Conservation (phyloP, 2,797 vertebrate species). For the Hippopotamyrus pictus region DNA sequence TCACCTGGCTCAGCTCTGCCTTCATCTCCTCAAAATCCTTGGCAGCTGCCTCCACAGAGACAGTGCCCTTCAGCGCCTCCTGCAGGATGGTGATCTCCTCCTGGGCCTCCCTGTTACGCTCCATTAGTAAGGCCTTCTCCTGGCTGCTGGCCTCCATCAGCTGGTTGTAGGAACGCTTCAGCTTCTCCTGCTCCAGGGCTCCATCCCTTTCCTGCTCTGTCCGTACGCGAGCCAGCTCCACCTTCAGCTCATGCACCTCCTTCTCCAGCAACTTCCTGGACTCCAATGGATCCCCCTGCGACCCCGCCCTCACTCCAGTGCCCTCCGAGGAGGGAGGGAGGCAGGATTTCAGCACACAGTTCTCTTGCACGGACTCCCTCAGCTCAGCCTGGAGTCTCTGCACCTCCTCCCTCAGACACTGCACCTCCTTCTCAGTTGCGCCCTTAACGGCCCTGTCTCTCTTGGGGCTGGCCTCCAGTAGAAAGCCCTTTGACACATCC, state of each 20-base stretch:
- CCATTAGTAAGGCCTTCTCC: slow-evolving; percentile 66
- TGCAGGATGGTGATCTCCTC: slow-evolving; percentile 84
- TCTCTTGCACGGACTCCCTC: slow-evolving; percentile 71
- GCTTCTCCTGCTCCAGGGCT: slow-evolving; percentile 59
- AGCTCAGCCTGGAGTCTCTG: slow-evolving; percentile 66
- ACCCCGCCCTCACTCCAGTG: slow-evolving; percentile 58
- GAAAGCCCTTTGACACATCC: slow-evolving; percentile 37
- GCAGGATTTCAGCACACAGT: slow-evolving; percentile 61
- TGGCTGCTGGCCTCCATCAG: slow-evolving; percentile 68
- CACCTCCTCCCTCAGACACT: slow-evolving; percentile 65
- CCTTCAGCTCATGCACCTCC: slow-evolving; percentile 69
- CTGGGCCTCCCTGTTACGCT: slow-evolving; percentile 79
- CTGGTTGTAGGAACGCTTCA: slow-evolving; percentile 60
- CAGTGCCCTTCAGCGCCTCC: slow-evolving; percentile 73
- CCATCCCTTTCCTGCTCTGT: slow-evolving; percentile 64
- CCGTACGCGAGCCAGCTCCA: slow-evolving; percentile 60
- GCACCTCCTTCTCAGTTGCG: slow-evolving; percentile 55
- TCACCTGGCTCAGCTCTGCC: slow-evolving; percentile 62
- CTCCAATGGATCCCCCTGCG: slow-evolving; percentile 70
- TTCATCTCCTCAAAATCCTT: slow-evolving; percentile 78
- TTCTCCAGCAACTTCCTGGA: slow-evolving; percentile 66
- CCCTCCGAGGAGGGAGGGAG: slow-evolving; percentile 50
- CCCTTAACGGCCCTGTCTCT: slow-evolving; percentile 16
- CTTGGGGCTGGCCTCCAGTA: background rate
- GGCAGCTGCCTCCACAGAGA: slow-evolving; percentile 66